Evolutionary conservation across 1,140 invertebrate genomes (phyloP).

Genomic region (Melitaea cinxia): DNA sequence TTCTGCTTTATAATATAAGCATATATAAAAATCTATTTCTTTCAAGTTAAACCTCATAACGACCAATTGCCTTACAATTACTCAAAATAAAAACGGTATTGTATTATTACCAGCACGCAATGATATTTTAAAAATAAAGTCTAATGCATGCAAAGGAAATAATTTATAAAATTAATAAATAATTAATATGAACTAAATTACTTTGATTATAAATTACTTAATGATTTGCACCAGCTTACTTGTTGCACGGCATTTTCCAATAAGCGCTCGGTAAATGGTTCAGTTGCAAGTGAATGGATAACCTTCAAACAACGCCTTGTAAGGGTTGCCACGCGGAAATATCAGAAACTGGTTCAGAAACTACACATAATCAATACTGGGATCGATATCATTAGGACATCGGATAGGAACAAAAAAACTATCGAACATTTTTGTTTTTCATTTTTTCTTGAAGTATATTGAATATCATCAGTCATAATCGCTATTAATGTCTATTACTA

Average conservation of each 20-base stretch:
- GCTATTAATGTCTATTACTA: neutral
- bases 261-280: slow-evolving; percentile 35
- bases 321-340: slow-evolving; percentile 52
- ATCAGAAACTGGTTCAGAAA: slow-evolving; percentile 40
- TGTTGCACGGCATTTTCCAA: slow-evolving; percentile 25
- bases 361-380: slow-evolving; percentile 37
- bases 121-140: neutral
- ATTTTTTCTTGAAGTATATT: neutral
- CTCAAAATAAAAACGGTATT: no score
- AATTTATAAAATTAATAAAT: neutral
- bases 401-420: slow-evolving; percentile 20
- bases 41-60: no score
- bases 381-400: slow-evolving; percentile 25
- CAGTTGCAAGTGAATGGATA: slow-evolving; percentile 45
- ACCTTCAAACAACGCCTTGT: slow-evolving; percentile 45
- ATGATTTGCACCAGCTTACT: neutral
- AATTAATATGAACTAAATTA: neutral
- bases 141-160: neutral
- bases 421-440: neutral
- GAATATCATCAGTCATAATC: neutral
- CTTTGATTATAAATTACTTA: neutral
- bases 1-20: no score
- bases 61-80: no score
- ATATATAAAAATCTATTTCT: no score
- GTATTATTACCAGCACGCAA: neutral